Evolutionary conservation across 2,797 vertebrate genomes (phyloP).

Genomic region (Amniataba percoides): DNA sequence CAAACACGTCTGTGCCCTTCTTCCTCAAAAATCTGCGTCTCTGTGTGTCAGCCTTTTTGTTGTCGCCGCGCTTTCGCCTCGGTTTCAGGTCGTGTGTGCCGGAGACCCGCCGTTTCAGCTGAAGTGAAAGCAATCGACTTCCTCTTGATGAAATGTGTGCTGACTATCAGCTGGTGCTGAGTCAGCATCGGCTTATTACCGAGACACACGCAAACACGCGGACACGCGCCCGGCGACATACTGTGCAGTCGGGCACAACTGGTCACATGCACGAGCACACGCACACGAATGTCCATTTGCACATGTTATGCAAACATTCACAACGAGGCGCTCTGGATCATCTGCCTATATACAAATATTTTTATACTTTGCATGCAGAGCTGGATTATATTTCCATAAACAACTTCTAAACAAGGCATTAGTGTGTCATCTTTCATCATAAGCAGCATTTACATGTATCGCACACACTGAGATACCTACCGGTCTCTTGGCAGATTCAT

Average conservation of each 20-base stretch:
- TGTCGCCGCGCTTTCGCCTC: neutral
- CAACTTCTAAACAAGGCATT: neutral
- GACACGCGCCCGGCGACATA: neutral
- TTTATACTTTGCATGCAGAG: conserved; percentile 11
- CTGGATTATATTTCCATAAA: conserved; percentile 25
- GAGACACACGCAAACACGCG: neutral
- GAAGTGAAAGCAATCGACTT: conserved; percentile 78
- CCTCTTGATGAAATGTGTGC: conserved; percentile 69
- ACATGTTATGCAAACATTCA: conserved; percentile 18
- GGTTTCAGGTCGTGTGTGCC: conserved; percentile 20
- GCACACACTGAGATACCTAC: neutral
- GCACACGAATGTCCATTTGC: conserved; percentile 16
- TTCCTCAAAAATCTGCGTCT: conserved; percentile 2
- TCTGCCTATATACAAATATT: neutral
- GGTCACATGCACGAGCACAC: conserved; percentile 28
- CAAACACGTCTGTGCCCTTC: neutral
- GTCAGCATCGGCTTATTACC: conserved; percentile 55
- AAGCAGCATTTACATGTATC: neutral
- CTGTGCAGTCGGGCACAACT: conserved; percentile 14
- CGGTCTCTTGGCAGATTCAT: neutral
- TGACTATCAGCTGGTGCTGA: conserved; percentile 62
- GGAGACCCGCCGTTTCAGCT: conserved; percentile 30
- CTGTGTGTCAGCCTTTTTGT: neutral
- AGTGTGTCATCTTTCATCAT: neutral
- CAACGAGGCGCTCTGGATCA: neutral